Conservation (phyloP, 2,888 invertebrate species). For the Pardosa pseudoannulata region DNA sequence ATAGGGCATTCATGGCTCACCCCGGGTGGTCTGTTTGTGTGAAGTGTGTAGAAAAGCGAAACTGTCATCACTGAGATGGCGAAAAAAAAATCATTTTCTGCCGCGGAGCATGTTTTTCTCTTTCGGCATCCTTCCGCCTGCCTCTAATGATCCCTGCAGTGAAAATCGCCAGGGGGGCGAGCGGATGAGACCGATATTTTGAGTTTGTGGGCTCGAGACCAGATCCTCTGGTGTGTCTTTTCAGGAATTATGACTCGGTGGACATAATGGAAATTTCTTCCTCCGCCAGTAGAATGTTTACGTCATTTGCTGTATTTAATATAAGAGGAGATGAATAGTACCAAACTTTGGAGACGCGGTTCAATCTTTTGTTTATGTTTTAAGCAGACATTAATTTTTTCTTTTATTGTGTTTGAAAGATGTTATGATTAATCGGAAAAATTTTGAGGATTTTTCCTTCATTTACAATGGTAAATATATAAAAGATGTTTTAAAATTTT, state of each 20-base stretch:
- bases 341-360: background rate
- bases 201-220: slow-evolving; percentile 22
- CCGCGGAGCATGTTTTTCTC: slow-evolving; percentile 43
- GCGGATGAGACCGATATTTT: slow-evolving; percentile 63
- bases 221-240: slow-evolving; percentile 38
- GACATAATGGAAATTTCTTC: slow-evolving; percentile 37
- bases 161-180: slow-evolving; percentile 47
- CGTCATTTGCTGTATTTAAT: slow-evolving; percentile 23
- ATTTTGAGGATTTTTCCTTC: too few relatives aligned
- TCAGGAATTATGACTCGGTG: slow-evolving; percentile 42
- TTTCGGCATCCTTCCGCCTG: slow-evolving; percentile 64
- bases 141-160: slow-evolving; percentile 69
- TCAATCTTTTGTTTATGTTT: too few relatives aligned
- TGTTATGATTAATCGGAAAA: too few relatives aligned
- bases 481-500: too few relatives aligned
- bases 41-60: slow-evolving; percentile 52
- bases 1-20: slow-evolving; percentile 8
- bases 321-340: background rate
- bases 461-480: too few relatives aligned
- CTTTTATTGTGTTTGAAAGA: too few relatives aligned
- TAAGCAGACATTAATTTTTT: too few relatives aligned
- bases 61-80: slow-evolving; percentile 41
- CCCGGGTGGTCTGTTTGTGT: slow-evolving; percentile 22
- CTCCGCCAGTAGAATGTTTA: too few relatives aligned
- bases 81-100: slow-evolving; percentile 26